A percentile compares a stretch with the other conserved stretches of the same genome.
Evolutionary conservation across 2,113 vertebrate genomes (phyloP).

Genomic region (Typhlomys cinereus): DNA sequence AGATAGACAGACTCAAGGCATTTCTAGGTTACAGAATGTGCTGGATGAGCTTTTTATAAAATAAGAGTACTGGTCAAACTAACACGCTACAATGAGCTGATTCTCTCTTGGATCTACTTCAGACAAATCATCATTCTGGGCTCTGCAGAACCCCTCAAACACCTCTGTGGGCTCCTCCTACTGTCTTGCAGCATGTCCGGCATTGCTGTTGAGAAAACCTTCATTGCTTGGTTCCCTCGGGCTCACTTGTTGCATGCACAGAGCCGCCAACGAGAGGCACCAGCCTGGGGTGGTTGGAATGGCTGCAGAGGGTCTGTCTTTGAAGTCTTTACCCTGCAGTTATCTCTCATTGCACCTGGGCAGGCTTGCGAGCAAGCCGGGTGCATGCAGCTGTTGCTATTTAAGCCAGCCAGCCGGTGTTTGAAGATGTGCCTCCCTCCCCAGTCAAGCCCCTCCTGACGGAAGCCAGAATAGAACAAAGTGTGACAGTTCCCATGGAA

Average conservation of each 20-base stretch:
- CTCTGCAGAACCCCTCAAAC: background rate
- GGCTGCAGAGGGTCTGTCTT: conserved; percentile 78
- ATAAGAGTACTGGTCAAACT: background rate
- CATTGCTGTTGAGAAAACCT: conserved; percentile 20
- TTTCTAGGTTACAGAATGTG: background rate
- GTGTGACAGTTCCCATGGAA: conserved; percentile 81
- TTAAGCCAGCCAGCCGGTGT: conserved; percentile 83
- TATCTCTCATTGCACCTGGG: conserved; percentile 82
- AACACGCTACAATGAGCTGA: too few species aligned
- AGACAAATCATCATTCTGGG: background rate
- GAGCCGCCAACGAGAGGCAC: conserved; percentile 79
- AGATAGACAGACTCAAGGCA: background rate
- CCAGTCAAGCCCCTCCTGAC: conserved; percentile 58
- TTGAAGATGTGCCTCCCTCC: conserved; percentile 81
- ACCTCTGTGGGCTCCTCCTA: background rate
- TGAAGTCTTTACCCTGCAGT: conserved; percentile 87
- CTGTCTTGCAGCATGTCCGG: conserved; percentile 1
- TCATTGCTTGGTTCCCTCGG: conserved; percentile 28
- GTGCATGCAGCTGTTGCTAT: conserved; percentile 85
- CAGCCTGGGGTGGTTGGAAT: conserved; percentile 68
- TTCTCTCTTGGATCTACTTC: background rate
- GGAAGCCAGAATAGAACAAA: conserved; percentile 82
- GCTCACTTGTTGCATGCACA: conserved; percentile 56
- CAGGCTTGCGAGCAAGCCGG: conserved; percentile 77
- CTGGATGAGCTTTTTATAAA: background rate